Base-by-base conservation (phyloP, 2,888 invertebrate genomes). In the Creontiades dilutus region DNA sequence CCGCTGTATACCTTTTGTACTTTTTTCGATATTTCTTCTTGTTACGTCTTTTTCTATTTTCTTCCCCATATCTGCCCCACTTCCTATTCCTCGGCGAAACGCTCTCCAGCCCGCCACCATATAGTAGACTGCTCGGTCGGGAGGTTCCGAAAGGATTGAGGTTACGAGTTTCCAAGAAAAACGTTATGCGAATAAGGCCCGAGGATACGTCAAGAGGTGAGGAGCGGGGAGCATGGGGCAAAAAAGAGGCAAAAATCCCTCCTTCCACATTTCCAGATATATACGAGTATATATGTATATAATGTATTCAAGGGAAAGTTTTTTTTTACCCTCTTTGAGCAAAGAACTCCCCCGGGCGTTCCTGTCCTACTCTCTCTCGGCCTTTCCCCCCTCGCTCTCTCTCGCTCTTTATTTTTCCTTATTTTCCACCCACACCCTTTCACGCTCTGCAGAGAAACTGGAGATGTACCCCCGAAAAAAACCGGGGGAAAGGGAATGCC, bases 301-400 rank as follows among this genome's bases (percentile, higher is more conserved):
- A 85, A 85, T 85, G 85, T 85, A 85, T 85, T 85, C 85, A 85
- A 85, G 85, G 61, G 55, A 57, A 85, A 85, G 55, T 85, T 85
- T 85, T 37, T 85, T 85, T n/a, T n/a, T n/a, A n/a, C 57, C 85
- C 85, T 85, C 55, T 85, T 85, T 85, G 85, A 61, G 85, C 85
- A 85, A 85, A 85, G 85, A 85, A 85, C 85, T 85, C 85, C 61
- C 85, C 28, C 3, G 85, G 27, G 85, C n/a, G 19, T 23, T 9
- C 46, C 78, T 75, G 52, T 23, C 68, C 68, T n/a, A 4, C 61
- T 23, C 68, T 9, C 7, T 5, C 68, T 23, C 14, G 16, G 1
- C 11, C 52, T 16, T 52, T 52, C 75, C 75, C 52, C 11, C 11
- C 52, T 16, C 52, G 37, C 28, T 23, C 80, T 75, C 68, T 78